Base-by-base conservation (phyloP, 2,797 vertebrate species). In the Hoplostethus mediterraneus region DNA sequence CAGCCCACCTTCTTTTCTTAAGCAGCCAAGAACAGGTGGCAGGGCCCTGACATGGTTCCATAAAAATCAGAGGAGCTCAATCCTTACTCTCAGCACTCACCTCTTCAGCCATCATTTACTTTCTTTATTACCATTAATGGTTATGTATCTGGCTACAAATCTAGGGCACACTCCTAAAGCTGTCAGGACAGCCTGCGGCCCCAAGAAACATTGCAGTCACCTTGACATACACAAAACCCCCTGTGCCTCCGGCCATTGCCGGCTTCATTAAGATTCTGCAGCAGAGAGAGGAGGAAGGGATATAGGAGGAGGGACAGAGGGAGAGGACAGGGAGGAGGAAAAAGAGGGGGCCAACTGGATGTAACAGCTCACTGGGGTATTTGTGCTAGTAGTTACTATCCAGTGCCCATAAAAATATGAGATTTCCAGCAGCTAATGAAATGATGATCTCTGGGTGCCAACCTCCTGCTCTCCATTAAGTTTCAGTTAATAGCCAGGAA, bases 41-140 rank as follows among this genome's bases (percentile, higher is more conserved):
- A 77, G 79, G 82, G 80, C 79, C 75, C 84, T 84, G 84, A 89
- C 89, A 90, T 69, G 77, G 75, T 67, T 73, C 88, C 83, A 89
- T 91, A 92, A 89, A 91, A 90, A 88, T 87, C 84, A 88, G 82
- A 85, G 85, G 77, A 83, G 87, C 80, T 89, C 90, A 83, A 83
- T 89, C 79, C 82, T 84, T 86, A 88, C 86, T 87, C 87, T 91
- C 82, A 58, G 86, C 87, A 79, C 89, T 92, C 92, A 93, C 91
- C 92, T 93, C 90, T 92, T 88, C 86, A 90, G 90, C 90, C 92
- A 94, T 94, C 93, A 93, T 94, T 94, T 93, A 94, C 91, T 91
- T 93, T 93, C 92, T 92, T 93, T 94, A 94, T 93, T 93, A 93
- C 91, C 87, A 89, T 92, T 93, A 93, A 92, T 92, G 92, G 90